Percentiles rank a stretch among this genome's conserved stretches.
phyloP scores from a whole-genome alignment of 2,888 invertebrate genomes.

The Cordilura impudica region DNA sequence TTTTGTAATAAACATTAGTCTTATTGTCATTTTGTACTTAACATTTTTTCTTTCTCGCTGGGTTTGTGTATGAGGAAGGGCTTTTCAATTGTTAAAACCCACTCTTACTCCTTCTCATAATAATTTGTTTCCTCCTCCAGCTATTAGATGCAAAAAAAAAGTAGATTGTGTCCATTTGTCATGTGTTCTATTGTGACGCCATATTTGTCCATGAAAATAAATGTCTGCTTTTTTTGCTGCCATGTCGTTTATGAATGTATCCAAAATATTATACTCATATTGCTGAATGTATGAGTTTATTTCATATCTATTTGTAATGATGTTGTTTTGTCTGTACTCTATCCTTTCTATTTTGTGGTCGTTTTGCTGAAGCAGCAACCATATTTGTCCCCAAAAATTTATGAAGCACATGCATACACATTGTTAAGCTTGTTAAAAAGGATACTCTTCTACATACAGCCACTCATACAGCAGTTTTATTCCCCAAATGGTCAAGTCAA shows the following conservation, averaged over 20 bases:
- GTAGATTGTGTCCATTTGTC: slow-evolving; percentile 60
- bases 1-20: slow-evolving; percentile 61
- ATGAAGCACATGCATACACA: slow-evolving; percentile 50
- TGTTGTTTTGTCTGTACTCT: slow-evolving; percentile 21
- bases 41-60: slow-evolving; percentile 1
- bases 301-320: slow-evolving; percentile 25
- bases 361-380: slow-evolving; percentile 61
- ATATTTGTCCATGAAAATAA: slow-evolving; percentile 55
- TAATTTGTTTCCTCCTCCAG: neutral
- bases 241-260: slow-evolving; percentile 62
- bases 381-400: slow-evolving; percentile 65
- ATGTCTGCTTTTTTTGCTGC: slow-evolving; percentile 43
- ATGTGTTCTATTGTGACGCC: slow-evolving; percentile 61
- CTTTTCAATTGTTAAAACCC: neutral
- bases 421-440: slow-evolving; percentile 51
- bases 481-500: slow-evolving; percentile 51
- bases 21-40: slow-evolving; percentile 56
- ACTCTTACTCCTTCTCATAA: slow-evolving; percentile 1
- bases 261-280: slow-evolving; percentile 49
- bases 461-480: slow-evolving; percentile 20
- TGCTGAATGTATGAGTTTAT: slow-evolving; percentile 12
- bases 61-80: slow-evolving; percentile 8
- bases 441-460: slow-evolving; percentile 7
- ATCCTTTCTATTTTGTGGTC: slow-evolving; percentile 20
- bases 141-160: slow-evolving; percentile 27